Conservation (phyloP, 2,888 invertebrate genomes). For the Trisateles emortualis region DNA sequence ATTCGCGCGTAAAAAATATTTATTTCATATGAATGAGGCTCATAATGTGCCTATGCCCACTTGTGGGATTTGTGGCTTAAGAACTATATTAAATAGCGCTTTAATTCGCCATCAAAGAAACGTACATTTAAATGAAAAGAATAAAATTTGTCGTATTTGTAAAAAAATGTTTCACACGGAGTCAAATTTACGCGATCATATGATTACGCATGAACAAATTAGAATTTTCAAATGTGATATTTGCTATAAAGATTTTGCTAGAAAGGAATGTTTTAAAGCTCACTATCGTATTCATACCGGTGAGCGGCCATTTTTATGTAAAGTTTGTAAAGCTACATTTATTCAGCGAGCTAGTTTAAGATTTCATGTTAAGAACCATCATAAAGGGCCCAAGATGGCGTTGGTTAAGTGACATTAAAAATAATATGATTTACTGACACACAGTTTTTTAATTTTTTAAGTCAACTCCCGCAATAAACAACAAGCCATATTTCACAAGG, state of each 20-base stretch:
- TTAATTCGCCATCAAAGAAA: slow-evolving; percentile 49
- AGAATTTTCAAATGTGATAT: slow-evolving; percentile 40
- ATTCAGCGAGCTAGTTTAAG: slow-evolving; percentile 58
- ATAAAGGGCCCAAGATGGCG: not conserved
- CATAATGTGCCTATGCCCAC: slow-evolving; percentile 52
- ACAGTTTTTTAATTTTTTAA: no score
- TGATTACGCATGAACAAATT: slow-evolving; percentile 47
- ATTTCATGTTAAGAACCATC: slow-evolving; percentile 56
- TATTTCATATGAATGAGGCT: slow-evolving; percentile 48
- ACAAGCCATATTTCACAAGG: no score
- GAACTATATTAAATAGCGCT: slow-evolving; percentile 25
- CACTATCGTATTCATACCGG: slow-evolving; percentile 25
- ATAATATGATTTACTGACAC: no score
- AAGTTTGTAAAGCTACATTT: slow-evolving; percentile 58
- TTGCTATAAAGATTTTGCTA: slow-evolving; percentile 31
- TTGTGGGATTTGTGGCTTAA: slow-evolving; percentile 49
- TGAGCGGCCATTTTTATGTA: slow-evolving; percentile 42
- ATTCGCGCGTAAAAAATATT: slow-evolving; percentile 37
- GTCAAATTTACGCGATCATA: slow-evolving; percentile 48
- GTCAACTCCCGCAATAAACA: no score
- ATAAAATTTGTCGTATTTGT: slow-evolving; percentile 44
- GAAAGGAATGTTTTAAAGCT: slow-evolving; percentile 4
- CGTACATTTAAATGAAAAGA: slow-evolving; percentile 52
- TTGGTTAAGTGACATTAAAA: no score
- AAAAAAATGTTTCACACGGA: slow-evolving; percentile 51